Evolutionary conservation across 2,888 invertebrate species (phyloP), one percentile per base, ranked within the genome.

Genomic region (Hyalella azteca): DNA sequence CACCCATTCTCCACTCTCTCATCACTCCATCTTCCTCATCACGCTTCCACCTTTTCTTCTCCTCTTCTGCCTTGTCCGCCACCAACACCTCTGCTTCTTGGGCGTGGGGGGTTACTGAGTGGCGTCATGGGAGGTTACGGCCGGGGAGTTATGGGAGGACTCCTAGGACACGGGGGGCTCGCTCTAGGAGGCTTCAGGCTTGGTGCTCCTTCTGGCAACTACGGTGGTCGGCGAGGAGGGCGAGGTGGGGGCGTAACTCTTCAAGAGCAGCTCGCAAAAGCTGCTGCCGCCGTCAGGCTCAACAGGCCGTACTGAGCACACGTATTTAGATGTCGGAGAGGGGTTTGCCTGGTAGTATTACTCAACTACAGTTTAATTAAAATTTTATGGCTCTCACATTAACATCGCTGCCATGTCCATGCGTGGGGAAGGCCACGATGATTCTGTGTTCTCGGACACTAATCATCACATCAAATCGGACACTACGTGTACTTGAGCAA

Each of bases 281-380:
- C 75, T 26, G 75, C 75, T 45, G 75, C 75, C 22, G 75, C 75
- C n/a, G 75, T 45, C 41, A 75, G 75, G 29, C 40, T 75, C 26
- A 75, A n/a, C 41, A 75, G 75, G 45, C 75, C 75, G 0, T 66
- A 66, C 36, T 66, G 66, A 66, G 19, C 26, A n/a, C n/a, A n/a
- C n/a, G n/a, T n/a, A n/a, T n/a, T n/a, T n/a, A n/a, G n/a, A n/a
- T n/a, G n/a, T n/a, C n/a, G n/a, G n/a, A n/a, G n/a, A n/a, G n/a
- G n/a, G n/a, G n/a, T n/a, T n/a, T n/a, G n/a, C n/a, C n/a, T n/a
- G n/a, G n/a, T n/a, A n/a, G n/a, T n/a, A n/a, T n/a, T n/a, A n/a
- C n/a, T n/a, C n/a, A n/a, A n/a, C n/a, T n/a, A n/a, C n/a, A n/a
- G n/a, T n/a, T n/a, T n/a, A n/a, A n/a, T n/a, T n/a, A n/a, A n/a